Evolutionary conservation across 2,888 invertebrate genomes (phyloP).

Genomic region (Coelopa pilipes): DNA sequence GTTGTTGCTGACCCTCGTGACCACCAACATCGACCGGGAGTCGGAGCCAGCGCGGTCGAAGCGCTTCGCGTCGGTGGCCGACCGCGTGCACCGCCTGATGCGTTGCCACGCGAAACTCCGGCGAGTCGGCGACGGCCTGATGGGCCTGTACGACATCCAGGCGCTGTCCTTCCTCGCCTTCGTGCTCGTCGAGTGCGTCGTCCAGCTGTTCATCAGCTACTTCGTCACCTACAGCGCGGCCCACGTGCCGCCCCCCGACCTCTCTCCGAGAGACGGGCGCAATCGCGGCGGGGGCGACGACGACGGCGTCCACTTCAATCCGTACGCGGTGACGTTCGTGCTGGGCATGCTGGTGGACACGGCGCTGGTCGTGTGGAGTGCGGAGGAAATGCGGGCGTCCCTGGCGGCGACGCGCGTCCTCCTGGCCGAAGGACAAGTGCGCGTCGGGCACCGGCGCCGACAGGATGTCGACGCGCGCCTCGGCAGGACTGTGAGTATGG

Average conservation of each 20-base stretch:
- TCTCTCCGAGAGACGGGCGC: background rate
- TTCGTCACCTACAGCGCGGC: constrained; percentile 42
- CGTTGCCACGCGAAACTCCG: constrained; percentile 45
- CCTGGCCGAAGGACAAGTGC: constrained; percentile 29
- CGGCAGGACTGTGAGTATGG: background rate
- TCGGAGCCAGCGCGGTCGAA: constrained; percentile 14
- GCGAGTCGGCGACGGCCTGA: constrained; percentile 45
- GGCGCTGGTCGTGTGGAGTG: constrained; percentile 41
- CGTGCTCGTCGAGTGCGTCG: constrained; percentile 49
- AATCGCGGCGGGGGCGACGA: no score
- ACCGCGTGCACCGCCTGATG: constrained; percentile 49
- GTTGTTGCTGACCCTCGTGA: constrained; percentile 40
- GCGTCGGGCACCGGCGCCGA: background rate
- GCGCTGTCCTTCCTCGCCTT: constrained; percentile 50
- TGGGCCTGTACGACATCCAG: constrained; percentile 49
- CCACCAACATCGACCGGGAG: background rate
- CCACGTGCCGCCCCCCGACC: no score
- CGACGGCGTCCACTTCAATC: constrained; percentile 29
- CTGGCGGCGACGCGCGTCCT: constrained; percentile 30
- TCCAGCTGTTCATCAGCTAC: constrained; percentile 56
- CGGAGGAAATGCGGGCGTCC: constrained; percentile 40
- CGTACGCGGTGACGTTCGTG: constrained; percentile 37
- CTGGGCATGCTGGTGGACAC: constrained; percentile 43
- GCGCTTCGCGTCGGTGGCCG: constrained; percentile 41
- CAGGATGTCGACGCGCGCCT: constrained; percentile 2